Conservation (phyloP, 1,140 invertebrate species). For the Eriocheir sinensis region DNA sequence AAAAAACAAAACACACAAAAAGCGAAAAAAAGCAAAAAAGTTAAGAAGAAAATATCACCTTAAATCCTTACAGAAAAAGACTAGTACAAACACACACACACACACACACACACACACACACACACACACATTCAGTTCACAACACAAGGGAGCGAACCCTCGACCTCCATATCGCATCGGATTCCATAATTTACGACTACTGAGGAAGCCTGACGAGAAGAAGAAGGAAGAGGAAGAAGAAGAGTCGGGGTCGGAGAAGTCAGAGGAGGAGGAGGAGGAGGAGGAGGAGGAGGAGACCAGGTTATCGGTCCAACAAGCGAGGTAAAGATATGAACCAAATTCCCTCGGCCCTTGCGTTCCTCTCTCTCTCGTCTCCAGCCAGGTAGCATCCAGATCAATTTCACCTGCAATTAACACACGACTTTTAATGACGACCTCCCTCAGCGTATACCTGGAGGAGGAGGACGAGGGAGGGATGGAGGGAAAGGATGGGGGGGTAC, state of each 20-base stretch:
- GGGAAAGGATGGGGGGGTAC: background rate
- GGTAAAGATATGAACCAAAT: background rate
- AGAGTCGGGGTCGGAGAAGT: background rate
- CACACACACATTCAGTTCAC: no score
- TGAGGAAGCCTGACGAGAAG: no score
- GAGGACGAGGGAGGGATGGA: no score
- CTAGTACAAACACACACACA: background rate
- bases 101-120: no score
- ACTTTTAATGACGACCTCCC: background rate
- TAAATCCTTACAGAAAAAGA: background rate
- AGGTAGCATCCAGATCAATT: background rate
- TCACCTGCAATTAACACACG: background rate
- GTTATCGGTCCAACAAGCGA: background rate
- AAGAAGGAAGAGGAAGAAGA: background rate
- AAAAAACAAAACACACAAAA: background rate
- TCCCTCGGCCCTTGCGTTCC: background rate
- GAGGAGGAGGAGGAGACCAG: background rate
- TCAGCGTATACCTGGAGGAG: background rate
- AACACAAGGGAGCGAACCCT: no score
- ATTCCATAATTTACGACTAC: no score
- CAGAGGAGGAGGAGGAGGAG: constrained; percentile 37
- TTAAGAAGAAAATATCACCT: background rate
- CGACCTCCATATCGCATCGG: no score
- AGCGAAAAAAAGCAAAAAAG: background rate
- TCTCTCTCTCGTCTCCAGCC: no score